Base-by-base conservation (phyloP, 2,113 vertebrate genomes). In the Alexandromys fortis region DNA sequence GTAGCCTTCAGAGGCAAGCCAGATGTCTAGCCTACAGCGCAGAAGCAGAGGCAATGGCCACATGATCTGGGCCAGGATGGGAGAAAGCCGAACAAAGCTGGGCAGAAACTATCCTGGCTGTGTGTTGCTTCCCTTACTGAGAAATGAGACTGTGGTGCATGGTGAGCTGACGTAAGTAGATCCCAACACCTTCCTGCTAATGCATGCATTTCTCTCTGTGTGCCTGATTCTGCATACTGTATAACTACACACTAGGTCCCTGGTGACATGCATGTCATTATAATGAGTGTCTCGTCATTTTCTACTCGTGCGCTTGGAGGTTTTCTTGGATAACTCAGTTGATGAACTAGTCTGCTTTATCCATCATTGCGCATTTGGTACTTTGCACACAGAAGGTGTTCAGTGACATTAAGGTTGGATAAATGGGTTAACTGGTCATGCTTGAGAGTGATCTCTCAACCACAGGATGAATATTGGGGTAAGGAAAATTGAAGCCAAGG, bases 31-130 rank as follows among this genome's bases (percentile, higher is more conserved):
- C 35, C 19, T 78, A 55, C 33, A 82, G 33, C 35, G 30, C 1
- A 89, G 49, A 93, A 77, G 3, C n/a, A 81, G 21, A 81, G 47
- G 61, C 87, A 94, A 5, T 12, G 22, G 28, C 73, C 88, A 78
- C 49, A 55, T 7, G 4, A 61, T 81, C 35, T 47, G 6, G 24
- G 52, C 5, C 68, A 14, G 38, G 65, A 78, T 42, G n/a, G 83
- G 26, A 86, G 28, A 33, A 93, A 68, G 12, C 30, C 11, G 22
- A 35, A 7, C 14, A 81, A 89, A 45, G 45, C 22, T 89, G 21
- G 58, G n/a, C 42, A 72, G 11, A 10, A 42, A 33, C 35, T 22
- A 52, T 45, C 33, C 3, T 49, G 35, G 42, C 33, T 22, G 81
- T 24, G 24, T n/a, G 26, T n/a, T 67, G 28, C 38, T 42, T 73